Conservation (phyloP, 2,797 vertebrate species). For the Coendou prehensilis region DNA sequence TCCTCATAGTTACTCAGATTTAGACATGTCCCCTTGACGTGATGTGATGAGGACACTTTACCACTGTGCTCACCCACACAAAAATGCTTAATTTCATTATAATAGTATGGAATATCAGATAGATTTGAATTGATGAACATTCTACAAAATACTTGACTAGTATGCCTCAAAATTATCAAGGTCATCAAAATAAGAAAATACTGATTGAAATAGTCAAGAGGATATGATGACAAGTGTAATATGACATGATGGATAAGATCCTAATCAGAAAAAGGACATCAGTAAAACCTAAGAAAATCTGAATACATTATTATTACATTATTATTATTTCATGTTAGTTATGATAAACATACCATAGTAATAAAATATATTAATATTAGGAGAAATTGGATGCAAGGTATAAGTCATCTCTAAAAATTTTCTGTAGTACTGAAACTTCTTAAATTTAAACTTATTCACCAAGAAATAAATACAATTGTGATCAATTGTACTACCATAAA, state of each 20-base stretch:
- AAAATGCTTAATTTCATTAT: background rate
- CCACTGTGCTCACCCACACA: background rate
- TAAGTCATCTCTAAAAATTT: background rate
- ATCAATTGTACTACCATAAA: background rate
- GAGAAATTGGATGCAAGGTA: background rate
- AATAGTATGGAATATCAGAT: background rate
- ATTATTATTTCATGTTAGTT: background rate
- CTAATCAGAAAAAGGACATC: background rate
- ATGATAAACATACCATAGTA: background rate
- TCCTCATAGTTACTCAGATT: background rate
- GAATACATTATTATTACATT: background rate
- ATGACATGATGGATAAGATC: background rate
- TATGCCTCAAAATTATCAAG: background rate
- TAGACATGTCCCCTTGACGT: background rate
- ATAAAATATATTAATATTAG: background rate
- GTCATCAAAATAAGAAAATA: slow-evolving; percentile 4
- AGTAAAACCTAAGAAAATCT: background rate
- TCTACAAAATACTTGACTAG: background rate
- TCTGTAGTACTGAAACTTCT: background rate
- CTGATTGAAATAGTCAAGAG: background rate
- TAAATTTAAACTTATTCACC: background rate
- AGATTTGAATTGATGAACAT: background rate
- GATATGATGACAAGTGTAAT: too few species aligned
- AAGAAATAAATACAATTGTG: background rate
- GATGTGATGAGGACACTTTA: background rate